Conservation (phyloP, 2,888 invertebrate genomes). For the Meteorus colon region DNA sequence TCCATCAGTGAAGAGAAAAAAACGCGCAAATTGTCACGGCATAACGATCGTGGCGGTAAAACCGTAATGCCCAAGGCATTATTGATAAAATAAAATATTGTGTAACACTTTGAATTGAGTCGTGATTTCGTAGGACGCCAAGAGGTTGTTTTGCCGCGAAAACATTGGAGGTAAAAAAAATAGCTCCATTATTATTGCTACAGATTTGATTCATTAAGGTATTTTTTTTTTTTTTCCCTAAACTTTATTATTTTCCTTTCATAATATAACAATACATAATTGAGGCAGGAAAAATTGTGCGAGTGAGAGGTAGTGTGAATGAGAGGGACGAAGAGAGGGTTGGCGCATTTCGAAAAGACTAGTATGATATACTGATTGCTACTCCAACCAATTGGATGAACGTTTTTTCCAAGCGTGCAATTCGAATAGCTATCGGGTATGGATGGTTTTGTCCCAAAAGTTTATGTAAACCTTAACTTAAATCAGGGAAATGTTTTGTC, state of each 20-base stretch:
- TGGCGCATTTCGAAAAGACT: conserved; percentile 6
- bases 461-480: neutral
- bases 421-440: conserved; percentile 19
- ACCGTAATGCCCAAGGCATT: conserved; percentile 3
- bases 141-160: conserved; percentile 26
- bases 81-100: neutral
- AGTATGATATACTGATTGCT: neutral
- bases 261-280: neutral
- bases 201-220: neutral
- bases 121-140: neutral
- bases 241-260: neutral
- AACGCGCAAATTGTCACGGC: neutral
- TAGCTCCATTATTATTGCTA: neutral
- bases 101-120: neutral
- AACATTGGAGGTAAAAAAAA: conserved; percentile 8
- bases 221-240: neutral
- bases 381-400: conserved; percentile 3
- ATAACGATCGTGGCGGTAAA: neutral
- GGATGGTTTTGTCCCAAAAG: neutral
- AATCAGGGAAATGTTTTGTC: neutral
- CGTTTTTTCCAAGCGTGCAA: conserved; percentile 13
- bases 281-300: neutral
- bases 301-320: neutral
- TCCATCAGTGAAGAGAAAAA: neutral
- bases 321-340: neutral